Conservation (phyloP, 2,888 invertebrate genomes). For the Pogonocherus hispidulus region DNA sequence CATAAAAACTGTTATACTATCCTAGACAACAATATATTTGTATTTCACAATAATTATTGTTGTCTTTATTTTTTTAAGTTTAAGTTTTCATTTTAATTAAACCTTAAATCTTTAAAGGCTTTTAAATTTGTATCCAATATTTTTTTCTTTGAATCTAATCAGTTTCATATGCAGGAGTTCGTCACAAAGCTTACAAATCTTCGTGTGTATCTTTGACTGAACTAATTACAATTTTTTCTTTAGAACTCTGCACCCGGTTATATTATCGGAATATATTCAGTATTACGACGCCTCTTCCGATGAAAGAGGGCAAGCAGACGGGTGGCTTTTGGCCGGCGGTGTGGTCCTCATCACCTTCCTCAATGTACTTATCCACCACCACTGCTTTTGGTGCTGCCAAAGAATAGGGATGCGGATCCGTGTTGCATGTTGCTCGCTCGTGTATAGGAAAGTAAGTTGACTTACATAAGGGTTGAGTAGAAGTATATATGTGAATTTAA, state of each 20-base stretch:
- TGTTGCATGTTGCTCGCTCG: conserved; percentile 82
- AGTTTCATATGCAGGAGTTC: too few species aligned
- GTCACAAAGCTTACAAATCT: too few species aligned
- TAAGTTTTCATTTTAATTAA: too few species aligned
- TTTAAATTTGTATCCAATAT: too few species aligned
- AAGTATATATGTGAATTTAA: neutral
- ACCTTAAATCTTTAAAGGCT: too few species aligned
- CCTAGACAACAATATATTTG: too few species aligned
- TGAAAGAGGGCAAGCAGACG: conserved; percentile 70
- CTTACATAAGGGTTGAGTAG: neutral
- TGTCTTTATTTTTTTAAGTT: too few species aligned
- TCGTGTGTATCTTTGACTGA: too few species aligned
- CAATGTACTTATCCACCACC: conserved; percentile 78
- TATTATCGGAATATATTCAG: conserved; percentile 75
- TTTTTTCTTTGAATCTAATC: too few species aligned
- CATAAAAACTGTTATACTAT: too few species aligned
- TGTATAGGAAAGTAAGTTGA: conserved; percentile 83
- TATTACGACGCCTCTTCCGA: conserved; percentile 71
- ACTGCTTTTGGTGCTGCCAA: conserved; percentile 71
- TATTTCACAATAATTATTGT: too few species aligned
- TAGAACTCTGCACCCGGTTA: conserved; percentile 76
- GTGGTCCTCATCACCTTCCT: conserved; percentile 74
- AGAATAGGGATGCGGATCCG: conserved; percentile 83
- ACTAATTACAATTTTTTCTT: too few species aligned
- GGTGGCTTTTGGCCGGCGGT: conserved; percentile 77